phyloP scores from a whole-genome alignment of 2,888 invertebrate species.

The Dasysyrphus tricinctus region DNA sequence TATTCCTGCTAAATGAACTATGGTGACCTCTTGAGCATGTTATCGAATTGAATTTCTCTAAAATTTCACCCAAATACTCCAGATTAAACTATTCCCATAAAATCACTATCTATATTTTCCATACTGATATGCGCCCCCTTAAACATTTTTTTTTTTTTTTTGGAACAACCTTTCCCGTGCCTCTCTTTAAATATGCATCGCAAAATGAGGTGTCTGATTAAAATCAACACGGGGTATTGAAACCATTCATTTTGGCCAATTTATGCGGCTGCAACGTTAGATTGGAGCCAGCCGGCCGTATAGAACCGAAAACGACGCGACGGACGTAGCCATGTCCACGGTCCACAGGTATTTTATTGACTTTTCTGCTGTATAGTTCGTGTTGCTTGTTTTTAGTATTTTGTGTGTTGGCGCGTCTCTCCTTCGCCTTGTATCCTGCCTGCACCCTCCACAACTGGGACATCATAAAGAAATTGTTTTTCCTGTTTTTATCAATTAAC shows the following conservation, averaged over 20 bases:
- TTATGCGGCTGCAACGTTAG: constrained; percentile 58
- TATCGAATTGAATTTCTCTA: no score
- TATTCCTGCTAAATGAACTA: no score
- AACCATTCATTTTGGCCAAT: constrained; percentile 66
- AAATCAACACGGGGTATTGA: constrained; percentile 74
- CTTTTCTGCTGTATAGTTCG: constrained; percentile 36
- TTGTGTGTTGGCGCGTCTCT: background rate
- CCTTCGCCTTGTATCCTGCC: background rate
- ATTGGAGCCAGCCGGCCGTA: constrained; percentile 32
- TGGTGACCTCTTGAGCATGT: no score
- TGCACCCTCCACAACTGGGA: constrained; percentile 28
- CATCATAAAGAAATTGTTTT: constrained; percentile 64
- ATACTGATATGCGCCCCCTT: background rate
- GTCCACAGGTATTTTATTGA: constrained; percentile 63
- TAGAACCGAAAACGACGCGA: background rate
- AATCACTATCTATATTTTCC: background rate
- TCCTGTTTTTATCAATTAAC: constrained; percentile 76
- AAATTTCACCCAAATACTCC: no score
- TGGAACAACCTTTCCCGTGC: background rate
- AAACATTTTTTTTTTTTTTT: background rate
- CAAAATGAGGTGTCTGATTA: constrained; percentile 70
- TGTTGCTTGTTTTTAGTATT: constrained; percentile 35
- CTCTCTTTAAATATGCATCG: constrained; percentile 39
- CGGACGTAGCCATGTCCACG: constrained; percentile 8
- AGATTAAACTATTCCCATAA: background rate